Evolutionary conservation across 2,797 vertebrate genomes (phyloP).

Genomic region (Takifugu ocellatus): DNA sequence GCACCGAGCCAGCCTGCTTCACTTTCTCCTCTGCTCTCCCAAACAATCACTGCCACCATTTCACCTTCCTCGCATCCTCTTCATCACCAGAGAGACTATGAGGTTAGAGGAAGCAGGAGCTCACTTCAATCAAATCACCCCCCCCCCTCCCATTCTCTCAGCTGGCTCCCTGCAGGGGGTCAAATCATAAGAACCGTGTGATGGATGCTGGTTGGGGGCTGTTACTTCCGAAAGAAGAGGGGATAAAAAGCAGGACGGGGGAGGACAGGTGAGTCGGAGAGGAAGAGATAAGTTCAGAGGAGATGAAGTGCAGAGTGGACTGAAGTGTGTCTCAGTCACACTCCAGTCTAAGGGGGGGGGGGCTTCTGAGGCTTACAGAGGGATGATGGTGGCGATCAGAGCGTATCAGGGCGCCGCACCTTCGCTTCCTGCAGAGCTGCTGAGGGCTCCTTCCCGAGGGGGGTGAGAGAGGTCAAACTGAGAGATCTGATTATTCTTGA

Average conservation of each 20-base stretch:
- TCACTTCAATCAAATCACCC: slow-evolving; percentile 41
- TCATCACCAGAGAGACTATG: slow-evolving; percentile 17
- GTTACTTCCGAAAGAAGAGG: neutral
- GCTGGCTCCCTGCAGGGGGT: slow-evolving; percentile 8
- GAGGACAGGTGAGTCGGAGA: slow-evolving; percentile 6
- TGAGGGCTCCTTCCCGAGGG: no score
- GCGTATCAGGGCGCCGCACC: slow-evolving; percentile 17
- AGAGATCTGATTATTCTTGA: no score
- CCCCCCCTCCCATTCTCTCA: neutral
- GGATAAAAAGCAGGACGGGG: neutral
- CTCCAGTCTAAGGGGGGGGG: slow-evolving; percentile 6
- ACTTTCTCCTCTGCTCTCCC: slow-evolving; percentile 13
- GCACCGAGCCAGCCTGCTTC: neutral
- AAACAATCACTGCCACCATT: slow-evolving; percentile 37
- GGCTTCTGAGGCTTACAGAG: slow-evolving; percentile 18
- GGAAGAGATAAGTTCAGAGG: slow-evolving; percentile 16
- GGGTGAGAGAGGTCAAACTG: no score
- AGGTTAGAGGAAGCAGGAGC: slow-evolving; percentile 18
- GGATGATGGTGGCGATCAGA: slow-evolving; percentile 32
- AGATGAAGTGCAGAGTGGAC: slow-evolving; percentile 14
- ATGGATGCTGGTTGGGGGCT: slow-evolving; percentile 15
- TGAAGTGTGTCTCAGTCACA: slow-evolving; percentile 33
- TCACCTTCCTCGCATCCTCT: slow-evolving; percentile 23
- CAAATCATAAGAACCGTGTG: neutral
- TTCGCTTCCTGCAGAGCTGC: no score